Base-by-base conservation (phyloP, 2,113 vertebrate species). In the Pterocles gutturalis region DNA sequence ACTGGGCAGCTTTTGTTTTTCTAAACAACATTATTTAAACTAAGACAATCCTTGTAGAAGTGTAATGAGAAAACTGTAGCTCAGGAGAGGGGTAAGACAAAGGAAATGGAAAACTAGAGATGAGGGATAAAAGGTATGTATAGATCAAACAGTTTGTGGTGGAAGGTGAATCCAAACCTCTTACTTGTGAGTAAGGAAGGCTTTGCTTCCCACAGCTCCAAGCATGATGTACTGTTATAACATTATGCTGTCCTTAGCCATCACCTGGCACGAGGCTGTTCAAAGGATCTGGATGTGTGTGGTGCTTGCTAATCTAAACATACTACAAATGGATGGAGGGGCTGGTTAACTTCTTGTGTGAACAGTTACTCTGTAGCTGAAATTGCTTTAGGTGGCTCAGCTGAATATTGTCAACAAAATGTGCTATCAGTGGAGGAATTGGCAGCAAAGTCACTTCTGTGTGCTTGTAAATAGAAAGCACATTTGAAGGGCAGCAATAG, bases 361-460 rank as follows among this genome's bases (percentile, higher is more conserved):
- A 96, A 96, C 97, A 95, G 95, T 95, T 96, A 97, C 90, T 94
- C 89, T 87, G 81, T 34, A 95, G 93, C 90, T 95, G 96, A 95
- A 94, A 96, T 97, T 96, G 89, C 97, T 97, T 96, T 94, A 89
- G 90, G 96, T 97, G 96, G 77, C 96, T 97, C 92, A 92, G 94
- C 93, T 97, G 95, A 90, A 84, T 94, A 92, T 84, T 96, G 96
- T 97, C 93, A 97, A 95, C 96, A 97, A 84, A 97, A 97, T 91
- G 95, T 93, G 91, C 90, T 81, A 84, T 95, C 90, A 90, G 0
- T 79, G 91, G 86, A 79, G 71, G 90, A 88, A 91, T 5, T 90
- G 95, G 94, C 94, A 96, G 83, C 93, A 89, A 96, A 96, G 91
- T 26, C 25, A 38, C 83, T 91, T 72, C 77, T 88, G 48, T 61